phyloP scores from a whole-genome alignment of 2,888 invertebrate species.

The Polymixis lichenea region DNA sequence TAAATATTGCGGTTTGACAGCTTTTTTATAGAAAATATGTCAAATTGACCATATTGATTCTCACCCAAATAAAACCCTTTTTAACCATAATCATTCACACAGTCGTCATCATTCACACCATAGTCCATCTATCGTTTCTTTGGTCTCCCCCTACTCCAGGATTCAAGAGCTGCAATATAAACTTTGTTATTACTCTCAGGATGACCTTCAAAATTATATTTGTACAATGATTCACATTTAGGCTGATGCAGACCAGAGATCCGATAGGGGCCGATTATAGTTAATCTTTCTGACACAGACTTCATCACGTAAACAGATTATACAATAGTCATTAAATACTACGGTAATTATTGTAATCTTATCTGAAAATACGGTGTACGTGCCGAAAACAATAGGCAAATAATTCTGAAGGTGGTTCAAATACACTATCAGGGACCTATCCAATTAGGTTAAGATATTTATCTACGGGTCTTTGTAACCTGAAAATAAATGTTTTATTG shows the following conservation, averaged over 20 bases:
- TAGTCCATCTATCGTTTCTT: too few relatives aligned
- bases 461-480: too few relatives aligned
- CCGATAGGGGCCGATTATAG: constrained; percentile 10
- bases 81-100: too few relatives aligned
- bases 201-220: not conserved
- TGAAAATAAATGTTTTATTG: too few relatives aligned
- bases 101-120: too few relatives aligned
- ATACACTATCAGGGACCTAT: not conserved
- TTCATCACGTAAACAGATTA: constrained; percentile 9
- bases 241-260: not conserved
- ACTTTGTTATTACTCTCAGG: not conserved
- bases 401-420: not conserved
- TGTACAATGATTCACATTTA: not conserved
- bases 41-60: too few relatives aligned
- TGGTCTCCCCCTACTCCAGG: too few relatives aligned
- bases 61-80: too few relatives aligned
- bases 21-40: too few relatives aligned
- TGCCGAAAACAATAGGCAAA: constrained; percentile 9
- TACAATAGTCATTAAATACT: constrained; percentile 6
- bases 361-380: constrained; percentile 23
- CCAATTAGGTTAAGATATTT: too few relatives aligned
- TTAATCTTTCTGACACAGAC: constrained; percentile 8
- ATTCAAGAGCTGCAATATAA: not conserved
- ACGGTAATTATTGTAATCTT: constrained; percentile 11
- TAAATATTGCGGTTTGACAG: too few relatives aligned